Evolutionary conservation across 2,113 vertebrate species (phyloP).

Genomic region (Proterorhinus semilunaris): DNA sequence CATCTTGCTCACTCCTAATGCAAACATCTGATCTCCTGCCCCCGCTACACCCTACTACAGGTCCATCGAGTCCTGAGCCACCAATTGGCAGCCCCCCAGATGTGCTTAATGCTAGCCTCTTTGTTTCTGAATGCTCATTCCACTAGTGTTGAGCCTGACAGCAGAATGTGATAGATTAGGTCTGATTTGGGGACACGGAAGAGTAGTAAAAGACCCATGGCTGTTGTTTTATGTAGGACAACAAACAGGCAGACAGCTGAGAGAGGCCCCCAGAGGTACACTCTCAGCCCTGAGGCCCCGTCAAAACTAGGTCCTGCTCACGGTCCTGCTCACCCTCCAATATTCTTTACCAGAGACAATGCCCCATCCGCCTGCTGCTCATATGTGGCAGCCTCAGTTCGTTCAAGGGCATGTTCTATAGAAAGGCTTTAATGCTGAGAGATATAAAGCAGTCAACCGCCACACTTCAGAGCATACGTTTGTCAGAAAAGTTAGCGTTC

Average conservation of each 20-base stretch:
- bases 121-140: conserved; percentile 7
- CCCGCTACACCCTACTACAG: no score
- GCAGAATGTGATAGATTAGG: not conserved
- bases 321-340: conserved; percentile 35
- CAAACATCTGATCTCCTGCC: no score
- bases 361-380: conserved; percentile 2
- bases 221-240: conserved; percentile 11
- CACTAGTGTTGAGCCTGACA: conserved; percentile 3
- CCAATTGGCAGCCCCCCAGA: not conserved
- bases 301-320: conserved; percentile 16
- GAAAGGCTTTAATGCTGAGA: not conserved
- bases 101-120: not conserved
- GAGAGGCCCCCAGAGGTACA: not conserved
- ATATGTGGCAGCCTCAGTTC: not conserved
- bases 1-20: no score
- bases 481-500: no score
- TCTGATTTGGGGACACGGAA: not conserved
- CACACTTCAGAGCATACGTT: no score
- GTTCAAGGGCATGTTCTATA: not conserved
- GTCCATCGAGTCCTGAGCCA: not conserved
- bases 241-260: conserved; percentile 1
- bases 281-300: not conserved
- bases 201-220: not conserved
- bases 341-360: conserved; percentile 51
- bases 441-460: no score